Evolutionary conservation across 1,140 invertebrate species (phyloP).

Genomic region (Drosophila ananassae): DNA sequence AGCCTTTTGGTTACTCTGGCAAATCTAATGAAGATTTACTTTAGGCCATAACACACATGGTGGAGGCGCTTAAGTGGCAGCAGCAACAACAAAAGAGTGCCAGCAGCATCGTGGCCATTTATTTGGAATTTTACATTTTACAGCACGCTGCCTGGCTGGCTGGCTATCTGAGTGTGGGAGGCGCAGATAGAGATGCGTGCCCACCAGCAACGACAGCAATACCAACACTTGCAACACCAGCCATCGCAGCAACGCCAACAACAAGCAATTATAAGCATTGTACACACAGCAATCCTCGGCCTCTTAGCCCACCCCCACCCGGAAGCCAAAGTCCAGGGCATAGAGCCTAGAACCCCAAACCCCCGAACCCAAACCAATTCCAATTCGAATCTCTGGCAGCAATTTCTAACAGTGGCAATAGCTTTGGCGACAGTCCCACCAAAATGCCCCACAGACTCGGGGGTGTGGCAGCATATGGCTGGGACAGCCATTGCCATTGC

Average conservation of each 20-base stretch:
- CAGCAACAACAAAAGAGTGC: constrained; percentile 20
- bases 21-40: constrained; percentile 84
- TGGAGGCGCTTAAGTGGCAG: constrained; percentile 70
- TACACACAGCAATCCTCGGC: constrained; percentile 46
- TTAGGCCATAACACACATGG: constrained; percentile 79
- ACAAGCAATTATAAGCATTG: constrained; percentile 78
- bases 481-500: constrained; percentile 70
- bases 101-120: constrained; percentile 68
- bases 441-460: constrained; percentile 20
- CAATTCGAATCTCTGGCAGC: constrained; percentile 54
- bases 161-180: constrained; percentile 33
- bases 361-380: constrained; percentile 18
- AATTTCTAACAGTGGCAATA: constrained; percentile 81
- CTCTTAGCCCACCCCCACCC: background rate
- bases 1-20: constrained; percentile 66
- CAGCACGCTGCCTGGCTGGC: constrained; percentile 33
- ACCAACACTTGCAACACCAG: constrained; percentile 26
- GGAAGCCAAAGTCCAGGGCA: background rate
- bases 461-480: constrained; percentile 48
- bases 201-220: constrained; percentile 25
- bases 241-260: constrained; percentile 42
- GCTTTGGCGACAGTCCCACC: constrained; percentile 74
- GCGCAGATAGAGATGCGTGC: constrained; percentile 58
- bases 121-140: constrained; percentile 83
- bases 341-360: background rate